Conservation (phyloP, 2,113 vertebrate species). For the Plecotus auritus region DNA sequence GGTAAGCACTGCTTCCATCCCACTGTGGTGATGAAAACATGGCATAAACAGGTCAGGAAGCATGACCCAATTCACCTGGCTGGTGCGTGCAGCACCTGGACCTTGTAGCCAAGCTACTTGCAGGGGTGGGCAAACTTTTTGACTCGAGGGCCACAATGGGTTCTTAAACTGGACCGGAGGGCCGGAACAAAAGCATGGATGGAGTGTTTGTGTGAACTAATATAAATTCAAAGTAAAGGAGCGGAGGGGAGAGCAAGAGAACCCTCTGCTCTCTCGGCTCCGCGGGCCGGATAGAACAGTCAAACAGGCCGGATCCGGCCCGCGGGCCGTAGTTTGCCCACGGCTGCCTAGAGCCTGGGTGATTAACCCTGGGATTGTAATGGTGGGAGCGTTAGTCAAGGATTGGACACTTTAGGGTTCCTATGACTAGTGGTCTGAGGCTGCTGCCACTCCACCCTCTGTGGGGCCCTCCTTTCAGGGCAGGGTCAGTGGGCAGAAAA, state of each 20-base stretch:
- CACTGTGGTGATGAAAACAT: not conserved
- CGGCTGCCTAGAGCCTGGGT: not conserved
- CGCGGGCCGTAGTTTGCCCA: too few relatives aligned
- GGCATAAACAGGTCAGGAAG: not conserved
- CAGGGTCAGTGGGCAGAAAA: not conserved
- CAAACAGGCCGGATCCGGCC: too few relatives aligned
- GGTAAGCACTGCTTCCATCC: not conserved
- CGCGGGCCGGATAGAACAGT: too few relatives aligned
- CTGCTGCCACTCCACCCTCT: not conserved
- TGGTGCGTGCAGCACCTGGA: accelerated
- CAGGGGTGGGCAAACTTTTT: too few relatives aligned
- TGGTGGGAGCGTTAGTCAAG: not conserved
- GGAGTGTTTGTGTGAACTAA: too few relatives aligned
- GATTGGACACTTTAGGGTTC: not conserved
- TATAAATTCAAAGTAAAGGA: too few relatives aligned
- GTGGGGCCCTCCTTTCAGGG: not conserved
- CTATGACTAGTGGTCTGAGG: too few relatives aligned
- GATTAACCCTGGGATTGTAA: not conserved
- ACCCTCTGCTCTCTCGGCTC: too few relatives aligned
- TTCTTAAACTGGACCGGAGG: too few relatives aligned
- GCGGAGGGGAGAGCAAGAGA: too few relatives aligned
- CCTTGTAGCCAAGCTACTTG: not conserved
- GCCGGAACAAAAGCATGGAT: too few relatives aligned
- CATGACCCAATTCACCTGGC: accelerated
- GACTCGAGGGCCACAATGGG: too few relatives aligned